A percentile compares a stretch with the other conserved stretches of the same genome.
Conservation (phyloP, 2,888 invertebrate species). For the Meiosimyza platycephala region DNA sequence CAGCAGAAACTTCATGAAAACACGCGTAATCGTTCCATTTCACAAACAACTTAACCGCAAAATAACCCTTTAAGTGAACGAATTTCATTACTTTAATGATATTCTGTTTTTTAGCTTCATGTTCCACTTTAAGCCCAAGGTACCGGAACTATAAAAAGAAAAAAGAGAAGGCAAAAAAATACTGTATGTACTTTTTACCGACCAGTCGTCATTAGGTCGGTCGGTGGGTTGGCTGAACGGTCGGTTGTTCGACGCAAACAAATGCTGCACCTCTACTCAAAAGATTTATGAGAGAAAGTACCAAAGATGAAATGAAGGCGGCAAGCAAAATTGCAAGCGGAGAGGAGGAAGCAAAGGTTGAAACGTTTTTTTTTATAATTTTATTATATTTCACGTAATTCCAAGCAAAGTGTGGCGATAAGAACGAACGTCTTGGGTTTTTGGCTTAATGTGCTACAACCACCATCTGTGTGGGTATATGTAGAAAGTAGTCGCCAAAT, state of each 20-base stretch:
- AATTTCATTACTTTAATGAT: constrained; percentile 7
- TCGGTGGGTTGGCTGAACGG: neutral
- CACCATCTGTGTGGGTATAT: neutral
- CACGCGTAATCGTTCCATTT: constrained; percentile 16
- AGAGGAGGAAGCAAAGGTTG: neutral
- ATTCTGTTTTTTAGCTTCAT: constrained; percentile 18
- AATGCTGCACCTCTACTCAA: constrained; percentile 37
- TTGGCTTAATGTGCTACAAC: neutral
- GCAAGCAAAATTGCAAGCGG: neutral
- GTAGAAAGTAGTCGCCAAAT: constrained; percentile 16
- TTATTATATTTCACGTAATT: neutral
- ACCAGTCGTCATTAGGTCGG: too few species aligned
- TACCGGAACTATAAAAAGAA: neutral
- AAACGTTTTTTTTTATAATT: neutral
- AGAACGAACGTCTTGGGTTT: constrained; percentile 4
- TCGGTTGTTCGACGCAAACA: constrained; percentile 34
- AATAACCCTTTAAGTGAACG: constrained; percentile 3
- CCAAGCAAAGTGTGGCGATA: neutral
- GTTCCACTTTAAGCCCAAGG: constrained; percentile 24
- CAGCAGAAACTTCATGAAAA: constrained; percentile 3
- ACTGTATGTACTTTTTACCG: neutral
- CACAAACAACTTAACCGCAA: neutral
- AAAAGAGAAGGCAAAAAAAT: neutral
- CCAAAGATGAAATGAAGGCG: constrained; percentile 3
- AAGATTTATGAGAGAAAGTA: constrained; percentile 33